Evolutionary conservation across 1,140 invertebrate genomes (phyloP).

Genomic region (Stenopsyche tienmushanensis): DNA sequence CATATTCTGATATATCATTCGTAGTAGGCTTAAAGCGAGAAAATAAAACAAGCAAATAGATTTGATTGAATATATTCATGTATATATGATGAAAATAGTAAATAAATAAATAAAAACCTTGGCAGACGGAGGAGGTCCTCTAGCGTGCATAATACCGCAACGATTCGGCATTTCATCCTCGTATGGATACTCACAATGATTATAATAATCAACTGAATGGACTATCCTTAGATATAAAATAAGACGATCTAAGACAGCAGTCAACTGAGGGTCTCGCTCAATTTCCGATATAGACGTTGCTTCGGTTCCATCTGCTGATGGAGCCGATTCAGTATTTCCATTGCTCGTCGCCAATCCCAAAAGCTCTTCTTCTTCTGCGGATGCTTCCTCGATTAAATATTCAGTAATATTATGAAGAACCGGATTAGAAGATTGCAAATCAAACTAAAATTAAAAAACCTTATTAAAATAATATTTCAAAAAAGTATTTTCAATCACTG

Average conservation of each 20-base stretch:
- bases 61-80: no score
- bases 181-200: constrained; percentile 97
- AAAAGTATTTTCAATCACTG: background rate
- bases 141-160: constrained; percentile 96
- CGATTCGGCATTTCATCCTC: constrained; percentile 99
- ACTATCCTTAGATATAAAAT: constrained; percentile 95
- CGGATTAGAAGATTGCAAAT: constrained; percentile 89
- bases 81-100: constrained; percentile 15
- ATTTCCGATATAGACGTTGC: constrained; percentile 56
- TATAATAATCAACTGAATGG: constrained; percentile 99
- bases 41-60: no score
- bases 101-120: constrained; percentile 59
- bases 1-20: constrained; percentile 75
- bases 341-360: constrained; percentile 69
- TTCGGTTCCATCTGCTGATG: constrained; percentile 54
- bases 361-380: constrained; percentile 96
- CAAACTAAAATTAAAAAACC: constrained; percentile 55
- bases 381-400: constrained; percentile 97
- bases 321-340: constrained; percentile 59
- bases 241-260: constrained; percentile 73
- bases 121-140: constrained; percentile 79
- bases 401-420: constrained; percentile 97
- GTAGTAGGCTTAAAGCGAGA: constrained; percentile 53
- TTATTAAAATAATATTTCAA: background rate
- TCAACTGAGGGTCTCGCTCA: constrained; percentile 76